A percentile compares a stretch with the other conserved stretches of the same genome.
phyloP scores from a whole-genome alignment of 1,140 invertebrate genomes.

The Oscheius sp. region DNA sequence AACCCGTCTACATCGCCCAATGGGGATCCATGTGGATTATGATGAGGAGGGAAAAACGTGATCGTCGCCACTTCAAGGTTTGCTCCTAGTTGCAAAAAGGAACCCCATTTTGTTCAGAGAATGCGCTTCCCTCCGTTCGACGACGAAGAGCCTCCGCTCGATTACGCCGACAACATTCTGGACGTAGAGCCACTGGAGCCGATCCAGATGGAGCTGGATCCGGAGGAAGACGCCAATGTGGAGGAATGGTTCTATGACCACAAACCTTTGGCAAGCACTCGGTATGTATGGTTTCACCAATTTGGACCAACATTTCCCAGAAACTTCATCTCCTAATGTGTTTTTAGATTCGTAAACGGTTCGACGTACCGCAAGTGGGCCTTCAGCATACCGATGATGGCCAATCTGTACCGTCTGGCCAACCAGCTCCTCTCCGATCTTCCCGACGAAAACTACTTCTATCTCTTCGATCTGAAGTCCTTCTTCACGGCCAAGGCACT shows the following conservation, averaged over 20 bases:
- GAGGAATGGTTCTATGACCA: constrained; percentile 96
- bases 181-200: constrained; percentile 98
- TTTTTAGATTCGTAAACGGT: constrained; percentile 83
- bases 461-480: constrained; percentile 96
- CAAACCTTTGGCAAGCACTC: constrained; percentile 84
- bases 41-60: constrained; percentile 97
- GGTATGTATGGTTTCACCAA: constrained; percentile 47
- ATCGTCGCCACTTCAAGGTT: constrained; percentile 84
- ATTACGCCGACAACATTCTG: constrained; percentile 97
- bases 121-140: constrained; percentile 99
- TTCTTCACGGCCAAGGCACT: constrained; percentile 99
- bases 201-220: constrained; percentile 95
- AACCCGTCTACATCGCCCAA: constrained; percentile 97
- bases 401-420: constrained; percentile 90
- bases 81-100: constrained; percentile 8
- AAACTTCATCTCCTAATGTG: no score
- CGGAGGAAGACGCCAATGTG: constrained; percentile 86
- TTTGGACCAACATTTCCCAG: constrained; percentile 27
- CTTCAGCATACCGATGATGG: constrained; percentile 88
- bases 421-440: constrained; percentile 98
- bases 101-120: constrained; percentile 69
- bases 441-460: constrained; percentile 95
- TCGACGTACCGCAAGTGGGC: constrained; percentile 95
- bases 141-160: constrained; percentile 97
- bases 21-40: constrained; percentile 99